Evolutionary conservation across 2,113 vertebrate species (phyloP).

Genomic region (Mesembrinibis cayennensis): DNA sequence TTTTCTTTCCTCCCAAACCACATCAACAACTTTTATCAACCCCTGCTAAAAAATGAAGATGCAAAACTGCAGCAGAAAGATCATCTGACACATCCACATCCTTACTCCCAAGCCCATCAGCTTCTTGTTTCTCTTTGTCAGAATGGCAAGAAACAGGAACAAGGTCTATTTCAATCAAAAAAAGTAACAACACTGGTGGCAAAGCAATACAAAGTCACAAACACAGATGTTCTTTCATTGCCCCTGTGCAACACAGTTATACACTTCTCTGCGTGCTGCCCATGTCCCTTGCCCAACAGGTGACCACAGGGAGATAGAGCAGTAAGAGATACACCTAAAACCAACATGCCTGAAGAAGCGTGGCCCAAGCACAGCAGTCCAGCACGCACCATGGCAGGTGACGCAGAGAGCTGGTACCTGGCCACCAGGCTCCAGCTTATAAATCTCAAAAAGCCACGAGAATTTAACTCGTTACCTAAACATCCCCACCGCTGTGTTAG

Average conservation of each 20-base stretch:
- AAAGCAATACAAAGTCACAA: not conserved
- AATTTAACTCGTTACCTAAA: not conserved
- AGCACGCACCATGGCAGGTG: not conserved
- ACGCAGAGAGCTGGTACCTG: not conserved
- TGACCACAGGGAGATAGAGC: not conserved
- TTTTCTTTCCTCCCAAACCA: not conserved
- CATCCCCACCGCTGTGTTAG: not conserved
- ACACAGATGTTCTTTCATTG: not conserved
- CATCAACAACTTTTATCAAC: not conserved
- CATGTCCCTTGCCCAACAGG: not conserved
- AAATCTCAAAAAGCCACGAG: not conserved
- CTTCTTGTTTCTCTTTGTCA: not conserved
- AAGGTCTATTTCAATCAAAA: not conserved
- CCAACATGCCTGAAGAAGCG: not conserved
- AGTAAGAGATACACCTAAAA: not conserved
- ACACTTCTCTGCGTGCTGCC: not conserved
- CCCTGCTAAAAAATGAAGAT: not conserved
- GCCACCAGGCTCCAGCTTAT: not conserved
- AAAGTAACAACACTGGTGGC: not conserved
- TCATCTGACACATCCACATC: accelerated
- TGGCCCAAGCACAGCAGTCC: not conserved
- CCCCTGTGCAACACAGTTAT: not conserved
- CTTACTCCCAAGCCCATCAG: not conserved
- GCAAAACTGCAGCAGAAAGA: not conserved
- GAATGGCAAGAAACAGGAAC: not conserved